Evolutionary conservation across 2,888 invertebrate species (phyloP), one percentile per base, ranked within the genome.

Genomic region (Melipona beecheii): DNA sequence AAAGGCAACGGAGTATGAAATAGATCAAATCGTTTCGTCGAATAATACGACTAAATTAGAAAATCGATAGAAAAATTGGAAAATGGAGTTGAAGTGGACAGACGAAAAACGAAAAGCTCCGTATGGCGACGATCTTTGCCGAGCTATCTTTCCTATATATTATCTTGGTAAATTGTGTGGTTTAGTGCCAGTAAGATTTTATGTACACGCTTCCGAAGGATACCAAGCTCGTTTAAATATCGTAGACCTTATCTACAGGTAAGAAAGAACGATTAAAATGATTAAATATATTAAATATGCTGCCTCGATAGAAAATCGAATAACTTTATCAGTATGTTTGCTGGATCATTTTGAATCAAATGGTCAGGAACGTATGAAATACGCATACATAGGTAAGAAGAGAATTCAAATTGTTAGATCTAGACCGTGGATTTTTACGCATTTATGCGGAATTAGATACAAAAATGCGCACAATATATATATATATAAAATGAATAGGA

Each of bases 61-160:
- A 69, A 21, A 27, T 50, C 27, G 52, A 69, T 68, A 4, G 13
- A 17, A 50, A 50, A 13, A 54, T 6, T 17, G 6, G 5, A 70
- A 54, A 19, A 66, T 36, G 70, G 21, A 24, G 27, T 1, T 15
- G n/a, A 27, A 65, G 11, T 9, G 27, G 15, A 13, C 24, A 0
- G 31, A 68, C 9, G 36, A 15, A 9, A 73, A 21, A n/a, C 36
- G 31, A 27, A 80, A 77, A n/a, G 87, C 74, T 68, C 70, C 82
- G 19, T 64, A 84, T 19, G 89, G 88, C 60, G 91, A 91, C 2
- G 93, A 94, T 87, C 86, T 94, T 13, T 93, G 92, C 65, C 88
- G 91, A 66, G 92, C 92, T 0, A 86, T 94, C 5, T 86, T 87
- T n/a, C 94, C 94, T 4, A 91, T 93, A 62, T 94, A 93, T 84